Conservation (phyloP, 2,797 vertebrate genomes). For the Dendrocincla fuliginosa region DNA sequence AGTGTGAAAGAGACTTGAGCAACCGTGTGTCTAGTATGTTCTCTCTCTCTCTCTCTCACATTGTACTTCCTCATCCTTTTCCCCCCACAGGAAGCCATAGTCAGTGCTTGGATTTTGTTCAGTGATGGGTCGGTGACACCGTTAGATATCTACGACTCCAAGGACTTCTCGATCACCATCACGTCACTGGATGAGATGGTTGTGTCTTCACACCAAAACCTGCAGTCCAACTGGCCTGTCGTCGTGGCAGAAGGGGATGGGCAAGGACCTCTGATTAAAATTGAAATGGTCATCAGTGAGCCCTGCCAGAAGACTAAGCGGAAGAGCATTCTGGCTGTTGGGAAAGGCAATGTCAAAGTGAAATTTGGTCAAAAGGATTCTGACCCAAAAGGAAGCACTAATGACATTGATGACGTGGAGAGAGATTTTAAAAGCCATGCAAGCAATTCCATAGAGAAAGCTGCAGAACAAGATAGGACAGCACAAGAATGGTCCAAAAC, state of each 20-base stretch:
- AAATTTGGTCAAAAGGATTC: conserved; percentile 81
- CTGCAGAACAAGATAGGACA: conserved; percentile 76
- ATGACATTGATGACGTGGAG: conserved; percentile 76
- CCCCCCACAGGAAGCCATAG: conserved; percentile 88
- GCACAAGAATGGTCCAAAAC: conserved; percentile 80
- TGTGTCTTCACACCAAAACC: conserved; percentile 84
- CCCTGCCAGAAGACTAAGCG: conserved; percentile 95
- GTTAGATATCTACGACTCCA: conserved; percentile 91
- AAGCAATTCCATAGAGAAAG: conserved; percentile 79
- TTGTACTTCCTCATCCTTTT: not conserved
- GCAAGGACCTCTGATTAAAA: conserved; percentile 88
- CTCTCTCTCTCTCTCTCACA: not conserved
- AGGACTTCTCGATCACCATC: conserved; percentile 89
- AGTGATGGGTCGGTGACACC: conserved; percentile 93
- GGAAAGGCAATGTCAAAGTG: conserved; percentile 86
- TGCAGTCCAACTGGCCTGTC: conserved; percentile 83
- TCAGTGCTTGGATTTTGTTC: conserved; percentile 94
- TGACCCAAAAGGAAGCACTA: conserved; percentile 73
- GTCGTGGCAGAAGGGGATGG: conserved; percentile 91
- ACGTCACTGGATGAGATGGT: conserved; percentile 90
- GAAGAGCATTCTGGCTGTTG: conserved; percentile 90
- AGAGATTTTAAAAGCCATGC: conserved; percentile 81
- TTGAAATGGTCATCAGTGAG: conserved; percentile 94
- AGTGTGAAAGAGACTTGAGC: not conserved
- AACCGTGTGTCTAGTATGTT: not conserved